Evolutionary conservation across 2,113 vertebrate species (phyloP), one percentile per base, ranked within the genome.

Genomic region (Enhydra lutris): DNA sequence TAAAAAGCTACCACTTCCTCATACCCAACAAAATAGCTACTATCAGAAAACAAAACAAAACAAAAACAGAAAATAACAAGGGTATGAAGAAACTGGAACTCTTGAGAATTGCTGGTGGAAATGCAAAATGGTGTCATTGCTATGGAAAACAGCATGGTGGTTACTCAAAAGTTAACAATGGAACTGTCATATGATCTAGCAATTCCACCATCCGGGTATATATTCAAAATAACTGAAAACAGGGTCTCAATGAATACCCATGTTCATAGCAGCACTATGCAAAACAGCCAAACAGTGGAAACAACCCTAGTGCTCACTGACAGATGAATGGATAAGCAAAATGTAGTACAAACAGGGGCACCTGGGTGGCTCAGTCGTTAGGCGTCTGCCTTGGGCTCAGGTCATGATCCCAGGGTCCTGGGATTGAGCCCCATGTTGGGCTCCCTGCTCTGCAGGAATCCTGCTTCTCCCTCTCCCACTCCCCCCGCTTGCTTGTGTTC

Each of bases 151-250:
- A 96, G 47, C 29, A 91, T 63, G 24, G 18, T 17, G 50, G 12
- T 65, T 78, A 50, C 34, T 89, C 31, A 73, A 97, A 95, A 63
- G 82, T 36, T 69, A 94, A 92, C 90, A 81, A 74, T 0, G 92
- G 14, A 93, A 86, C 57, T 87, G 93, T 8, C 52, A 42, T n/a
- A 73, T 79, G 57, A 52, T 23, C 18, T 1, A 93, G 31, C 31
- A 93, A 71, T 67, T 73, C 29, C 15, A 69, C 57, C 24, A 89
- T 36, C 31, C 23, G 12, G 39, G 34, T 61, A 95, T 24, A 92
- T 31, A 52, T 9, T 18, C n/a, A 39, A 74, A 52, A 80, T 21
- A 84, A 88, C 1, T 57, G n/a, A 92, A 88, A 84, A 74, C 23
- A 57, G 9, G 21, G 9, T 88, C 47, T 84, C 76, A 24, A 42